phyloP scores from a whole-genome alignment of 2,113 vertebrate genomes.

The Thunnus thynnus region DNA sequence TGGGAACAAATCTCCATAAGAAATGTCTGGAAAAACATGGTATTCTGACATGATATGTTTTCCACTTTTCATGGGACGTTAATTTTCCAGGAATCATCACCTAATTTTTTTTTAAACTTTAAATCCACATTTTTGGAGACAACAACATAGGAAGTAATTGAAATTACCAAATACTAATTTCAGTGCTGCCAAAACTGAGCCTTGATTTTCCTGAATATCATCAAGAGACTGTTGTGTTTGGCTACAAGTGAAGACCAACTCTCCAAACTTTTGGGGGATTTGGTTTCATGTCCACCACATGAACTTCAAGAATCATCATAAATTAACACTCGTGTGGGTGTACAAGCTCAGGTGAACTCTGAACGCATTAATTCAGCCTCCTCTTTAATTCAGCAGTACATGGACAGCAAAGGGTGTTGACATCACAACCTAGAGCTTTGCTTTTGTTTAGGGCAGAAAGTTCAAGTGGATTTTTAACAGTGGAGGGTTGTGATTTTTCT shows the following conservation, averaged over 20 bases:
- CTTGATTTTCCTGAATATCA: constrained; percentile 12
- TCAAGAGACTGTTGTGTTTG: constrained; percentile 39
- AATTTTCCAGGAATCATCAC: constrained; percentile 5
- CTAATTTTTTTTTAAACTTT: constrained; percentile 18
- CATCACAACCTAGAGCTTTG: constrained; percentile 17
- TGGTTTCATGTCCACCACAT: constrained; percentile 29
- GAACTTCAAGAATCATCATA: constrained; percentile 10
- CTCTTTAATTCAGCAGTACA: constrained; percentile 12
- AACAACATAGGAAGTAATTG: neutral
- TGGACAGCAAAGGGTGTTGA: neutral
- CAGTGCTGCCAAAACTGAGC: neutral
- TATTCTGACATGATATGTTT: constrained; percentile 7
- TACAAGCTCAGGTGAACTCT: neutral
- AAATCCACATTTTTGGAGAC: constrained; percentile 35
- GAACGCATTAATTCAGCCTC: neutral
- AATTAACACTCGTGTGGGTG: constrained; percentile 16
- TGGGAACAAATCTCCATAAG: neutral
- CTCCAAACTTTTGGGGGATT: constrained; percentile 18
- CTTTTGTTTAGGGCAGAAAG: constrained; percentile 1
- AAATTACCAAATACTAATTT: constrained; percentile 3
- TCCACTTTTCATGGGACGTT: constrained; percentile 3
- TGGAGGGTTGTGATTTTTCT: constrained; percentile 7
- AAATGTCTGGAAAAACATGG: constrained; percentile 41
- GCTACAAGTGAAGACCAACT: constrained; percentile 18
- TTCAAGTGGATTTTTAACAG: neutral